Percentiles rank a stretch among this genome's conserved stretches.
phyloP scores from a whole-genome alignment of 2,797 vertebrate genomes.

The Poecilia gillii region DNA sequence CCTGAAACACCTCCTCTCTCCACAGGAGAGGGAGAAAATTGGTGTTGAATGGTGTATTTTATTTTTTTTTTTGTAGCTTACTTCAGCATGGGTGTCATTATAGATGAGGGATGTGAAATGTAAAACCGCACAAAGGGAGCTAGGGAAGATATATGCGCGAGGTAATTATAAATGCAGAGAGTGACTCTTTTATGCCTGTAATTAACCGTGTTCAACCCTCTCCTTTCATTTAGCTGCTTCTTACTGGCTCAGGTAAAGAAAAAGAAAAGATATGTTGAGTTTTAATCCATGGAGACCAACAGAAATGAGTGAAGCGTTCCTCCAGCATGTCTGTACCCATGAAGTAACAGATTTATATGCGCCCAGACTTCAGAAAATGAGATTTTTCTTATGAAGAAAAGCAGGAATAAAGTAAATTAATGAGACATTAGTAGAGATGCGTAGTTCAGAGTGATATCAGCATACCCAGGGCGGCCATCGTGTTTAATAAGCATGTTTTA shows the following conservation, averaged over 20 bases:
- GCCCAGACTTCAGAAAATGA: background rate
- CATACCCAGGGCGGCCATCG: no score
- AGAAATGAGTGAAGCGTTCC: background rate
- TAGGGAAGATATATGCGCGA: slow-evolving; percentile 40
- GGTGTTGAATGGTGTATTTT: slow-evolving; percentile 31
- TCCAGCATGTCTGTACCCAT: background rate
- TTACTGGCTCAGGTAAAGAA: slow-evolving; percentile 34
- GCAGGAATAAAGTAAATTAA: background rate
- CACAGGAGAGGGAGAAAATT: slow-evolving; percentile 43
- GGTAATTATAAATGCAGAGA: slow-evolving; percentile 64
- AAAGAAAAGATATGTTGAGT: background rate
- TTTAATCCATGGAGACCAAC: background rate
- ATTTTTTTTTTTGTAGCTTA: slow-evolving; percentile 45
- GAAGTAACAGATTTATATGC: background rate
- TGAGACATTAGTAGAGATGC: background rate
- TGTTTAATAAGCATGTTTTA: no score
- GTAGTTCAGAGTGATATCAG: no score
- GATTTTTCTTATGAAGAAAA: background rate
- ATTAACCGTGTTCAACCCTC: slow-evolving; percentile 55
- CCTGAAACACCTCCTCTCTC: slow-evolving; percentile 28
- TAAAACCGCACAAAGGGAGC: slow-evolving; percentile 46
- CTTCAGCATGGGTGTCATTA: slow-evolving; percentile 54
- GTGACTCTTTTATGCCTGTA: slow-evolving; percentile 52
- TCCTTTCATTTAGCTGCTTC: slow-evolving; percentile 39
- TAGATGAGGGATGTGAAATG: slow-evolving; percentile 30